Evolutionary conservation across 1,140 invertebrate genomes (phyloP).

Genomic region (Drosophila sp.): DNA sequence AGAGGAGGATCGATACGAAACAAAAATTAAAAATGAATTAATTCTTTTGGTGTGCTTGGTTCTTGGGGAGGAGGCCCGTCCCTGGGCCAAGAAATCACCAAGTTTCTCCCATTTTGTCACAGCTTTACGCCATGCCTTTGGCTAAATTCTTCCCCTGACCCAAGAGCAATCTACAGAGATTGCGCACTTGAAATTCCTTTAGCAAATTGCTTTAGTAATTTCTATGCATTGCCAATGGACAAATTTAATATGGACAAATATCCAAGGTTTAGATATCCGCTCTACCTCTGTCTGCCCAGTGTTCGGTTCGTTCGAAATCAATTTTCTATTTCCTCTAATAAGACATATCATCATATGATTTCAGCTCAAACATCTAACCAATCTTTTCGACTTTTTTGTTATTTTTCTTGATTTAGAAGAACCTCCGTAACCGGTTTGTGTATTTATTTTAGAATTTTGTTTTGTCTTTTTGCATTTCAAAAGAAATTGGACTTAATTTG

Average conservation of each 20-base stretch:
- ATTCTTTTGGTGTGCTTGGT: no score
- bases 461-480: constrained; percentile 52
- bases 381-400: constrained; percentile 2
- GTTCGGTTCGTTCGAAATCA: not conserved
- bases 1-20: no score
- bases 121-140: constrained; percentile 19
- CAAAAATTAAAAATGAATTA: no score
- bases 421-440: constrained; percentile 52
- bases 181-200: constrained; percentile 51
- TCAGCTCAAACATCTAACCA: constrained; percentile 11
- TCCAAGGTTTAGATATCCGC: constrained; percentile 21
- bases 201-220: constrained; percentile 64
- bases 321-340: constrained; percentile 1
- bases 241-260: constrained; percentile 32
- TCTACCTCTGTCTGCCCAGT: not conserved
- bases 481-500: constrained; percentile 63
- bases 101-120: not conserved
- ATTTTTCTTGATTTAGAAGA: constrained; percentile 25
- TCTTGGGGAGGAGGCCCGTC: no score
- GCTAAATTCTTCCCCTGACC: constrained; percentile 35
- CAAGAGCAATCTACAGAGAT: not conserved
- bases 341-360: constrained; percentile 19
- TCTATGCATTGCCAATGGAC: constrained; percentile 38
- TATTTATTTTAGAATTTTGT: constrained; percentile 44
- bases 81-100: not conserved